Evolutionary conservation across 1,140 invertebrate genomes (phyloP).

Genomic region (Caenorhabditis elegans): WBcel235 BX284603.4:8693001-8693500

Average conservation of each 20-base stretch:
- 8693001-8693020: too few relatives aligned
- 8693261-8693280: background rate
- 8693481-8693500: background rate
- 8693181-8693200: background rate
- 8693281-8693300: background rate
- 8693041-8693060: too few relatives aligned
- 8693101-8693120: too few relatives aligned
- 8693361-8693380: background rate
- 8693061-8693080: too few relatives aligned
- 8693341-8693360: too few relatives aligned
- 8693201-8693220: background rate
- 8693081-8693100: too few relatives aligned
- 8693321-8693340: too few relatives aligned
- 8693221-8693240: background rate
- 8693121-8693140: too few relatives aligned
- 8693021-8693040: too few relatives aligned
- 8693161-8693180: background rate
- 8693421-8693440: background rate
- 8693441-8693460: background rate
- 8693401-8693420: background rate
- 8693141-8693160: too few relatives aligned
- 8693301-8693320: too few relatives aligned
- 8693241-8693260: background rate
- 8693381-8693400: constrained; percentile 9
- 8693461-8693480: background rate